Percentiles rank a stretch among this genome's conserved stretches.
Conservation (phyloP, 2,113 vertebrate genomes). For the Uria aalge region DNA sequence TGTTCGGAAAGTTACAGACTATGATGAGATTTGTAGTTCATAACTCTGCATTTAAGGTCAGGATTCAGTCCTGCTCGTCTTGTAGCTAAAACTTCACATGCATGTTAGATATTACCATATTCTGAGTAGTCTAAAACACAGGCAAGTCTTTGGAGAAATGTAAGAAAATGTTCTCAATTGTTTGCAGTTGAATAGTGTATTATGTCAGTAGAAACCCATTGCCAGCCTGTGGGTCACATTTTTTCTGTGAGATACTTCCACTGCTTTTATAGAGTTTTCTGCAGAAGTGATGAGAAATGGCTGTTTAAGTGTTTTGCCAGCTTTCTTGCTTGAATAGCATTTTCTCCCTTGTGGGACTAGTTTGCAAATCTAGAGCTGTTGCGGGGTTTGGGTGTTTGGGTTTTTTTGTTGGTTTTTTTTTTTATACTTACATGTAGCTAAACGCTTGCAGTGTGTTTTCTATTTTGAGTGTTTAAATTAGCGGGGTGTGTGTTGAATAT, state of each 20-base stretch:
- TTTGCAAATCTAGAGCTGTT: neutral
- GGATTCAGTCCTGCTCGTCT: neutral
- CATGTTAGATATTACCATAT: neutral
- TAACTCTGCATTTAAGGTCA: neutral
- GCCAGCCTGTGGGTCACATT: neutral
- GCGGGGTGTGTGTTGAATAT: rapidly evolving
- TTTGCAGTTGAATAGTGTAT: neutral
- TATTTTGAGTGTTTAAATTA: neutral
- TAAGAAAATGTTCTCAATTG: neutral
- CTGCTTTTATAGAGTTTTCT: neutral
- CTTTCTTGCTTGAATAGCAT: neutral
- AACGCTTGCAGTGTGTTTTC: neutral
- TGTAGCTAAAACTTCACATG: neutral
- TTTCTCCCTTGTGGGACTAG: neutral
- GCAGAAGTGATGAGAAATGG: neutral
- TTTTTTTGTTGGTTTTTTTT: neutral
- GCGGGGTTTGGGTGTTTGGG: too few species aligned
- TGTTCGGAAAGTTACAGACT: neutral
- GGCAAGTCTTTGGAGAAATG: neutral
- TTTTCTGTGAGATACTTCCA: neutral
- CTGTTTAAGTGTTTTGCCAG: neutral
- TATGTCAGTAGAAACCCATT: neutral
- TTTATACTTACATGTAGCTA: neutral
- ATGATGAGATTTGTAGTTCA: neutral
- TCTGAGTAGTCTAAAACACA: neutral